Conservation (phyloP, 2,797 vertebrate species). For the Hydrophis major region DNA sequence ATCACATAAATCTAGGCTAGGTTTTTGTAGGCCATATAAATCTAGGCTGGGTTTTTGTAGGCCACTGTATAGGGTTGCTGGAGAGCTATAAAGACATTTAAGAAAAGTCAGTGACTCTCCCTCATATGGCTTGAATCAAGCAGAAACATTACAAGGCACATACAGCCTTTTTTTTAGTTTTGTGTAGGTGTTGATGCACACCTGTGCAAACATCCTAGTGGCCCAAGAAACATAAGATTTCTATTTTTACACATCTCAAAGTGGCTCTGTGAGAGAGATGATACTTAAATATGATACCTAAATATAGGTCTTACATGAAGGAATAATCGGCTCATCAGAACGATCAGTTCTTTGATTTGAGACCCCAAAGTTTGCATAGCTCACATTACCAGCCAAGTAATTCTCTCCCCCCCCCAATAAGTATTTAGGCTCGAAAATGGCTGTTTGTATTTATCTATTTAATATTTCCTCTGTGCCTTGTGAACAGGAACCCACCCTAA, state of each 20-base stretch:
- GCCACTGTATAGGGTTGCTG: not conserved
- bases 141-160: not conserved
- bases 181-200: not conserved
- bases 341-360: not conserved
- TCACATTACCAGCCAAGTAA: not conserved
- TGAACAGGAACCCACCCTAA: too few species aligned
- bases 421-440: not conserved
- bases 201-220: not conserved
- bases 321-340: not conserved
- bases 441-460: not conserved
- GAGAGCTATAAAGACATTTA: not conserved
- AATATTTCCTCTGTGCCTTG: too few species aligned
- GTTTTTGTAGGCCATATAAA: not conserved
- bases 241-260: not conserved
- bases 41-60: not conserved
- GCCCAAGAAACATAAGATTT: not conserved
- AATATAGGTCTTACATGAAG: not conserved
- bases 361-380: not conserved
- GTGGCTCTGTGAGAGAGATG: not conserved
- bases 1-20: not conserved
- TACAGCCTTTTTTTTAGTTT: not conserved
- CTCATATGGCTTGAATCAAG: not conserved
- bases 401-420: accelerated
- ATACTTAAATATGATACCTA: not conserved
- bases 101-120: not conserved